Evolutionary conservation across 2,888 invertebrate genomes (phyloP).

Genomic region (Tortricodes alternella): DNA sequence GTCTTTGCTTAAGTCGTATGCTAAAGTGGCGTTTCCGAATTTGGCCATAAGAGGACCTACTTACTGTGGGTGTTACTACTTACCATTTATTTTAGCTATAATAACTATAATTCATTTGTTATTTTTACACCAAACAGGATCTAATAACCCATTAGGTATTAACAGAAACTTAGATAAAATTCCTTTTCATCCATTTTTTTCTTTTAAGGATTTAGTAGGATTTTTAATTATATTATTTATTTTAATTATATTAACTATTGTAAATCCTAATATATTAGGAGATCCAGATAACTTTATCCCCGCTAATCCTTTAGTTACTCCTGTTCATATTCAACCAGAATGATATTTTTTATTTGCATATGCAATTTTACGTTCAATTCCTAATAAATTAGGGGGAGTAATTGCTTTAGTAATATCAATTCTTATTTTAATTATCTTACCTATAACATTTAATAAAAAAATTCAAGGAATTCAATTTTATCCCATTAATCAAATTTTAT

Average conservation of each 20-base stretch:
- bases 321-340: constrained; percentile 91
- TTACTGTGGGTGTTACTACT: too few species aligned
- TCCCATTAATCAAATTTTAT: constrained; percentile 82
- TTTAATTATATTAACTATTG: constrained; percentile 77
- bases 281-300: constrained; percentile 90
- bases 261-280: constrained; percentile 83
- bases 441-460: constrained; percentile 81
- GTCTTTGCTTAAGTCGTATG: too few species aligned
- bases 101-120: constrained; percentile 85
- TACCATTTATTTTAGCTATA: constrained; percentile 86
- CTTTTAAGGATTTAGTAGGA: constrained; percentile 85
- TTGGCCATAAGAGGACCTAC: too few species aligned
- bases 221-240: constrained; percentile 80
- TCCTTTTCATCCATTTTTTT: constrained; percentile 86
- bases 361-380: constrained; percentile 90
- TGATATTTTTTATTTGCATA: constrained; percentile 94
- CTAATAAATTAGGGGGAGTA: constrained; percentile 90
- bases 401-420: constrained; percentile 86
- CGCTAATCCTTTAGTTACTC: constrained; percentile 86
- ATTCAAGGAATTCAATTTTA: constrained; percentile 84
- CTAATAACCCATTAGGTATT: constrained; percentile 85
- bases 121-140: constrained; percentile 86
- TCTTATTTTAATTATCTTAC: constrained; percentile 85
- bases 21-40: too few species aligned
- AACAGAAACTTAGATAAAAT: too few species aligned